Base-by-base conservation (phyloP, 2,113 vertebrate genomes). In the Rousettus leschenaultii region DNA sequence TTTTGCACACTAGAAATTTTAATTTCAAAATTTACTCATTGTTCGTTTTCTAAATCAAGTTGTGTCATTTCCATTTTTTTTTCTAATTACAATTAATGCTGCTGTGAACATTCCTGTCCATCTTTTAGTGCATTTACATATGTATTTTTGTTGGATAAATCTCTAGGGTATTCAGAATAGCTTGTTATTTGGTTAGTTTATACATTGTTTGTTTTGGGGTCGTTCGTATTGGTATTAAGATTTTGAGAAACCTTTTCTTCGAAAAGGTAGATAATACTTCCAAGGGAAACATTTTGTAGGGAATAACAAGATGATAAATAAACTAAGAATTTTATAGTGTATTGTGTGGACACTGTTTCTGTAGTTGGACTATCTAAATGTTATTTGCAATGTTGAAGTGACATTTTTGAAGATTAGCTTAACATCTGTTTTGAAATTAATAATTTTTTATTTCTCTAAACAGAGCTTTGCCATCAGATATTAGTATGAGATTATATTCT, bases 401-500 rank as follows among this genome's bases (percentile, higher is more conserved):
- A 51, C 70, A 22, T 86, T 61, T 96, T 84, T 92, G 89, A 96
- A 84, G 91, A 93, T 93, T 88, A 96, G 61, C 15, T 93, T 96
- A 74, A 89, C 63, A 95, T 92, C 68, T 91, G 61, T 86, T 95
- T 93, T 95, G 70, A 96, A 94, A 95, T 91, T 48, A 15, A 22
- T 84, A 95, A 86, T 96, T 98, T 93, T 73, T 84, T 96, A 19
- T 89, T 94, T 94, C 89, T 93, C 70, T 91, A 89, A 89, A 74
- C 28, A 94, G 82, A 89, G 86, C 63, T 86, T 92, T 88, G 78
- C 91, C 57, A 35, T 82, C 12, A 80, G 26, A 75, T 96, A 85
- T 93, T 91, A 95, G 45, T 83, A 45, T 91, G 70, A 94, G 83
- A 95, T 98, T 98, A 94, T 91, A 61, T 89, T 95, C 78, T 97